These are phyloP conservation scores for Diadema setosum DNA, from an alignment of 35 echinoderm and acorn worm genomes.

Conservation along the genomic window DNA sequence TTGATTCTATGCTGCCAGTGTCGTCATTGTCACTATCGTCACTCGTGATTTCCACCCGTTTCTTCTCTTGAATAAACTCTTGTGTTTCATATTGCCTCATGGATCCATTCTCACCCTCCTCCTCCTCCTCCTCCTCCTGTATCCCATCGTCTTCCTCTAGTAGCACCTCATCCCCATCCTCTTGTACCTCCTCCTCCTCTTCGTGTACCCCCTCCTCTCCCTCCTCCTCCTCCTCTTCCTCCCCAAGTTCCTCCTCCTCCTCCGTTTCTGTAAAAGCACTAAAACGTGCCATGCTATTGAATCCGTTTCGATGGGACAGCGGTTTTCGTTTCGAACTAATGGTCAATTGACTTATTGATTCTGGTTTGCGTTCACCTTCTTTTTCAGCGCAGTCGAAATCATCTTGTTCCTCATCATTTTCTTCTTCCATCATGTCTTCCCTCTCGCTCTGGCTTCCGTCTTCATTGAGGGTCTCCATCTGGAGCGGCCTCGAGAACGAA, in stretches of 20 bases:
- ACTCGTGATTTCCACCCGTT: too few species aligned
- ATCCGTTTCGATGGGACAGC: background rate
- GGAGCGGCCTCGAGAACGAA: background rate
- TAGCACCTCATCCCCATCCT: background rate
- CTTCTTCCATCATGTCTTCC: background rate
- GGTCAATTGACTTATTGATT: too few species aligned
- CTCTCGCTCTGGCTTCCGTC: conserved; percentile 7
- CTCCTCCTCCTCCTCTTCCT: background rate
- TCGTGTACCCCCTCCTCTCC: background rate
- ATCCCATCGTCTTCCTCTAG: background rate
- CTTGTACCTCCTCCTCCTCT: background rate
- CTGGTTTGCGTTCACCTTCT: too few species aligned
- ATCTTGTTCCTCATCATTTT: background rate
- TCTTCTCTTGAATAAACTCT: too few species aligned
- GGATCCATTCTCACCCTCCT: background rate
- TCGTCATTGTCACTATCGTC: too few species aligned
- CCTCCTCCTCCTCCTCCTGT: background rate
- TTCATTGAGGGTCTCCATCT: background rate
- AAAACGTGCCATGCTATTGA: background rate
- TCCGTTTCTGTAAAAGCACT: background rate
- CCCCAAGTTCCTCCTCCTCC: background rate
- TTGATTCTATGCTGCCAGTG: too few species aligned
- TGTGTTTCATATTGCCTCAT: too few species aligned
- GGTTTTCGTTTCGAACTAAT: background rate
- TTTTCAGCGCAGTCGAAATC: background rate